phyloP scores from a whole-genome alignment of 1,140 invertebrate genomes.

The Camponotus vicinus region DNA sequence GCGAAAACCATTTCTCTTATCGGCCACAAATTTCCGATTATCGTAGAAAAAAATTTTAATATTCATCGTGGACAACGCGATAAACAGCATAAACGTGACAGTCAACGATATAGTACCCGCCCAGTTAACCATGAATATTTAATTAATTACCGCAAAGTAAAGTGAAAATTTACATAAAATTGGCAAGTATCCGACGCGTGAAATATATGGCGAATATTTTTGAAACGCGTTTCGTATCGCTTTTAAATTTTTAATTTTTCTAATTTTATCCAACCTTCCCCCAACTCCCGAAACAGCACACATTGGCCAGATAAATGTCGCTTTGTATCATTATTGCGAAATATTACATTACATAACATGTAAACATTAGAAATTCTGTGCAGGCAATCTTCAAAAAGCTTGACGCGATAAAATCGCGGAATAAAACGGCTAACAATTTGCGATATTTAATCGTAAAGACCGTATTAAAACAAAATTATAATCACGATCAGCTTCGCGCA shows the following conservation, averaged over 20 bases:
- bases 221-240: conserved; percentile 29
- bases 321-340: neutral
- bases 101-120: conserved; percentile 51
- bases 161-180: conserved; percentile 74
- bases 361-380: neutral
- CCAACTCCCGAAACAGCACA: neutral
- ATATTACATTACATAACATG: neutral
- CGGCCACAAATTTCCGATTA: conserved; percentile 49
- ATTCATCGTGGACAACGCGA: neutral
- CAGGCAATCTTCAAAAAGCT: neutral
- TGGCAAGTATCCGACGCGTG: conserved; percentile 34
- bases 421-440: neutral
- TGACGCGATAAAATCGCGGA: neutral
- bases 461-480: conserved; percentile 19
- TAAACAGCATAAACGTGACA: conserved; percentile 47
- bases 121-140: conserved; percentile 68
- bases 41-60: conserved; percentile 27
- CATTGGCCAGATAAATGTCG: neutral
- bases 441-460: conserved; percentile 1
- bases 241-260: conserved; percentile 38
- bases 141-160: conserved; percentile 76
- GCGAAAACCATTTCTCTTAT: conserved; percentile 58
- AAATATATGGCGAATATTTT: conserved; percentile 23
- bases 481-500: neutral
- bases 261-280: neutral